Evolutionary conservation across 2,797 vertebrate species (phyloP), one percentile per base, ranked within the genome.

Genomic region (Onychomys arenicola): DNA sequence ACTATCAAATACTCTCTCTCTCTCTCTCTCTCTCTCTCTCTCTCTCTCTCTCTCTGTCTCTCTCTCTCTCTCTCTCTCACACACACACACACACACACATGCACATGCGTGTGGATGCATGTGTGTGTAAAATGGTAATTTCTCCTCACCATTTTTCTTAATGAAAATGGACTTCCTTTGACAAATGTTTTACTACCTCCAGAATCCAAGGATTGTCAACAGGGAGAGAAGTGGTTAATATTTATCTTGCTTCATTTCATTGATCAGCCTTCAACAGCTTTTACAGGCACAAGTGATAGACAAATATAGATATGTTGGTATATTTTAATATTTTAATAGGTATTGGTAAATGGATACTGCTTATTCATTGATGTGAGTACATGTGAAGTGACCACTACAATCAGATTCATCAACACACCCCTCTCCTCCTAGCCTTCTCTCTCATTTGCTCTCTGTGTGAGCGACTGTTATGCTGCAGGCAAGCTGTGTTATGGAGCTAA

Each of bases 131-230:
- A 75, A 63, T 19, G 19, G 76, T n/a, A 32, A 67, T 34, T 52
- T 90, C 83, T 91, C 78, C 57, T 32, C 77, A 91, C 10, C 49
- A 52, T 69, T 85, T 76, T 90, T 25, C 82, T 88, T 88, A 32
- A 46, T 6, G 37, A 61, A 27, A 77, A 34, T 75, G 73, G 43
- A 34, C 57, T 61, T 61, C 65, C 63, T 93, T 71, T 49, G 83
- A 43, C 10, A 76, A 34, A 49, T 37, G 23, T 89, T 84, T 92
- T 57, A 46, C 43, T 67, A 29, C 14, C 17, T 63, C 78, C 49
- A 61, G 91, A 87, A 96, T 40, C 52, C 83, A 94, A 83, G 73
- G 32, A n/a, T 21, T 21, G 69, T 81, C 55, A 75, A 65, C 78
- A 78, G 93, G 77, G 67, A 89, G 8, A 40, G 34, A 21, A 32